These are phyloP conservation scores for Strigamia crassipes DNA, from an alignment of 2,888 invertebrate genomes.

Conservation along the genomic window DNA sequence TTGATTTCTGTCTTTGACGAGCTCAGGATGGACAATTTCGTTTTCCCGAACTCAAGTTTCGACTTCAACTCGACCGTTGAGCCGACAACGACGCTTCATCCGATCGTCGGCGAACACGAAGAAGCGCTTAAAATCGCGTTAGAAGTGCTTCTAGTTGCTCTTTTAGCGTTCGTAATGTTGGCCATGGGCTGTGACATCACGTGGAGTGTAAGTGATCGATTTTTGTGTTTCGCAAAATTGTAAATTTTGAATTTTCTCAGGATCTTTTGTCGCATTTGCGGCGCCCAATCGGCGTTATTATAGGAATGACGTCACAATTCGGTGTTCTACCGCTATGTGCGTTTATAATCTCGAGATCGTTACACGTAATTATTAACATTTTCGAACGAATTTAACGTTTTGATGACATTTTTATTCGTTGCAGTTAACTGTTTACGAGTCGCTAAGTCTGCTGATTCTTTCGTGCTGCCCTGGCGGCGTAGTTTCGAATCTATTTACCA, in stretches of 20 bases:
- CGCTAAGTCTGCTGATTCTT: slow-evolving; percentile 57
- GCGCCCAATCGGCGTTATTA: slow-evolving; percentile 55
- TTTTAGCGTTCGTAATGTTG: slow-evolving; percentile 46
- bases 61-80: neutral
- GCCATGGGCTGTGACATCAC: slow-evolving; percentile 47
- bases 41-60: neutral
- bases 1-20: neutral
- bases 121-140: slow-evolving; percentile 27
- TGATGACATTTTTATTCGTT: too few relatives aligned
- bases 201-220: slow-evolving; percentile 44
- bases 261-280: slow-evolving; percentile 53
- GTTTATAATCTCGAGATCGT: slow-evolving; percentile 54
- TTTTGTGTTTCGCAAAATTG: too few relatives aligned
- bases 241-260: too few relatives aligned
- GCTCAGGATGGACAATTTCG: neutral
- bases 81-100: neutral
- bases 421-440: slow-evolving; percentile 50
- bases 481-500: slow-evolving; percentile 56
- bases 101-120: slow-evolving; percentile 43
- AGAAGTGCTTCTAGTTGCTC: slow-evolving; percentile 22
- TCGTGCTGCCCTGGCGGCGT: slow-evolving; percentile 57
- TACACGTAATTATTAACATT: too few relatives aligned
- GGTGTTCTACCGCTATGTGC: slow-evolving; percentile 55
- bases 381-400: too few relatives aligned
- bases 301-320: slow-evolving; percentile 56